Base-by-base conservation (phyloP, 2,113 vertebrate genomes). In the Naja naja region DNA sequence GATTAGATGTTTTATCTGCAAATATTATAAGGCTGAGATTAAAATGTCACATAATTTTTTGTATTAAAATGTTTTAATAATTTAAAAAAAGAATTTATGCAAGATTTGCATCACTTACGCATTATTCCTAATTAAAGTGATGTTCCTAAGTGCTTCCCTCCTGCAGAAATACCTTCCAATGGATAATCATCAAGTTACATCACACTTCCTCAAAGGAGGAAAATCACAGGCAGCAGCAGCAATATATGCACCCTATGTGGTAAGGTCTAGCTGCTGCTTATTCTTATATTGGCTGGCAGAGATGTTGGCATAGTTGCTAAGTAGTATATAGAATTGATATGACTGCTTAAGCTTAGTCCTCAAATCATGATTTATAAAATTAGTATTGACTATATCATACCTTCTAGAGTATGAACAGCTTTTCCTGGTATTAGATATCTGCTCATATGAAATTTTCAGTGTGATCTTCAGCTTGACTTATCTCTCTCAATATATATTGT, bases 161-260 rank as follows among this genome's bases (percentile, higher is more conserved):
- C 96, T 97, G 94, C 97, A 97, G 97, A 94, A 30, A 91, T 91
- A 93, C 93, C 93, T 94, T 94, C 89, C 94, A 96, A 55, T 93
- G 95, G 97, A 96, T 96, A 95, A 94, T 90, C 93, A 95, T 95
- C 95, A 95, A 85, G 94, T 94, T 90, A 89, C 96, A 95, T 89
- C 96, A 93, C 96, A 96, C 95, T 97, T 97, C 97, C 97, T 97
- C 95, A 97, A 97, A 95, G 97, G 95, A 96, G 97, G 96, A 95
- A 97, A 96, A 16, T 34, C 55, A 56, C 69, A 95, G 45, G 16
- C 95, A 93, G 87, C 96, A 93, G 87, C 96, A 94, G 92, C 94
- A 95, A 87, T 94, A 69, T 96, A 86, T n/a, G 4, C 52, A 93
- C 58, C 86, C 88, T 52, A 81, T 43, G 93, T 94, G 97, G 96